phyloP scores from a whole-genome alignment of 53 echinoderm and acorn worm species.

The Mesocentrotus franciscanus region DNA sequence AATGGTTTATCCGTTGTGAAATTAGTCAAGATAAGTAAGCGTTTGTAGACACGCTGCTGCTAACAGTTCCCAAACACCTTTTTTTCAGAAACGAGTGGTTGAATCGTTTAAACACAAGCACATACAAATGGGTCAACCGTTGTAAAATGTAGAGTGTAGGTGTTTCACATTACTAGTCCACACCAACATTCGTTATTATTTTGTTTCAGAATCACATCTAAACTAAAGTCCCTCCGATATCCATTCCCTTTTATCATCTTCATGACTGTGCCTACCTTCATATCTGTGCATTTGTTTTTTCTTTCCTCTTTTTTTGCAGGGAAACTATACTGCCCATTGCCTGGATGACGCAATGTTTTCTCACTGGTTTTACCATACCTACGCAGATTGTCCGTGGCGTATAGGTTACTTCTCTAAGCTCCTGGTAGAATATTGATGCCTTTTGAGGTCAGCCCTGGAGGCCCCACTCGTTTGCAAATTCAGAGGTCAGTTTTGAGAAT shows the following conservation, averaged over 20 bases:
- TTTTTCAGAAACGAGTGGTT: no score
- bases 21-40: no score
- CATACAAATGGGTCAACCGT: no score
- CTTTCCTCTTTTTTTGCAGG: neutral
- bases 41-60: no score
- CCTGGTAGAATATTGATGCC: slow-evolving; percentile 26
- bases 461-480: neutral
- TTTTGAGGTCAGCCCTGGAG: neutral
- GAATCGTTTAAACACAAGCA: no score
- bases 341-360: neutral
- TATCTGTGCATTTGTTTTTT: neutral
- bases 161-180: no score
- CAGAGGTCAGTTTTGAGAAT: slow-evolving; percentile 16
- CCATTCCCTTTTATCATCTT: neutral
- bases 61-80: no score
- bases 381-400: neutral
- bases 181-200: no score
- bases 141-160: no score
- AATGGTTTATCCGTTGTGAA: no score
- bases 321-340: neutral
- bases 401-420: neutral
- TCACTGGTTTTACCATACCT: neutral
- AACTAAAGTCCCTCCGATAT: neutral
- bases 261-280: neutral
- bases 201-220: neutral